Evolutionary conservation across 2,888 invertebrate genomes (phyloP).

Genomic region (Buathra laborator): DNA sequence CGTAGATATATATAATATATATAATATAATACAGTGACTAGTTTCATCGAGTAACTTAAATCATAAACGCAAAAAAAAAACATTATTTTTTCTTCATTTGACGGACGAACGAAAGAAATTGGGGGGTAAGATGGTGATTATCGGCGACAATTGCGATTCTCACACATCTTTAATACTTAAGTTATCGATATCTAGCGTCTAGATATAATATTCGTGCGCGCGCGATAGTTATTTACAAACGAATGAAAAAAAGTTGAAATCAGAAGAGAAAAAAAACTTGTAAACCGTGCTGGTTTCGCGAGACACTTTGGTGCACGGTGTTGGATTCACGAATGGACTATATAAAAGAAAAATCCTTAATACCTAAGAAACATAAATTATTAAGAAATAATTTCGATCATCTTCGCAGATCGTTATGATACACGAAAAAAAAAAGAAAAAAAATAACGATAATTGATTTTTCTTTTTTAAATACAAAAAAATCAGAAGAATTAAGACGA

Average conservation of each 20-base stretch:
- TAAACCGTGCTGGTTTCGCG: conserved; percentile 66
- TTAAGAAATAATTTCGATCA: conserved; percentile 62
- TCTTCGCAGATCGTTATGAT: conserved; percentile 56
- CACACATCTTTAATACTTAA: conserved; percentile 56
- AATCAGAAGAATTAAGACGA: conserved; percentile 54
- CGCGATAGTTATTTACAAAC: conserved; percentile 61
- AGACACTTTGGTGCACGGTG: conserved; percentile 79
- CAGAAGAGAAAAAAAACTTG: conserved; percentile 63
- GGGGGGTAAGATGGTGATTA: conserved; percentile 21
- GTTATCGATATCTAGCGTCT: conserved; percentile 47
- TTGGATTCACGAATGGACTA: conserved; percentile 52
- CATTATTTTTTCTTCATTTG: conserved; percentile 46
- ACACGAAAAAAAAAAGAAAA: conserved; percentile 49
- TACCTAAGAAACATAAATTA: conserved; percentile 69
- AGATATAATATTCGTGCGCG: conserved; percentile 37
- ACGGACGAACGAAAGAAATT: conserved; percentile 51
- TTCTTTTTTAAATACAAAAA: conserved; percentile 54
- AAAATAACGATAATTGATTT: conserved; percentile 44
- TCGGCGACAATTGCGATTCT: conserved; percentile 34
- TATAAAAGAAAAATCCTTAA: conserved; percentile 56
- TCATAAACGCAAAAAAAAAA: conserved; percentile 61
- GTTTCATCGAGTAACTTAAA: conserved; percentile 74
- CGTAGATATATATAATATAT: conserved; percentile 71
- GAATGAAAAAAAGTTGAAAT: conserved; percentile 39
- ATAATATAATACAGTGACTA: conserved; percentile 77